Base-by-base conservation (phyloP, 2,888 invertebrate genomes). In the Boloria euphrosyne region DNA sequence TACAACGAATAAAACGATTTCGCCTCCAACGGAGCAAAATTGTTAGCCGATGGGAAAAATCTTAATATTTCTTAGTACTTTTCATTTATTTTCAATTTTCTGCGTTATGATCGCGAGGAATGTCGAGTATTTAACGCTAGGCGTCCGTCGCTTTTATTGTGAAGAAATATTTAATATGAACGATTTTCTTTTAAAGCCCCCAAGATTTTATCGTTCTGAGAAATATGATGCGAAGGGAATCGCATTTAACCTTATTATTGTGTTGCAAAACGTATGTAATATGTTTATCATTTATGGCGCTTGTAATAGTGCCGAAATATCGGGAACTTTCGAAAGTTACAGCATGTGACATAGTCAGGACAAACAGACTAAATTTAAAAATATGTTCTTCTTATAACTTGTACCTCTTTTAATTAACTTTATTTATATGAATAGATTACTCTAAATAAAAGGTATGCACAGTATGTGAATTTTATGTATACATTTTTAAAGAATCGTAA, bases 111-210 rank as follows among this genome's bases (percentile, higher is more conserved):
- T 74, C 78, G 76, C 63, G 51, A 61, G 81, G 82, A 74, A 81
- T 76, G 79, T 70, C 70, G 68, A 74, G 78, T 78, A 81, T 81
- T 81, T 80, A 80, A 74, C 78, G 79, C 75, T 72, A 73, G 72
- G 69, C 77, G 73, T 71, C 74, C 75, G 65, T 68, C 77, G 73
- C 71, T 76, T 78, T 78, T 80, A 83, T 83, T 81, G 82, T 78
- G 81, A 80, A 73, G 80, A 80, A 82, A 84, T 84, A 83, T 84
- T 84, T 84, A 82, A 82, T 83, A 83, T 82, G 80, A 77, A 80
- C 78, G 78, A 78, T 80, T 84, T 81, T 80, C 79, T 78, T 80
- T 79, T 74, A 76, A 79, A 74, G 74, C 71, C 74, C 70, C 68
- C 61, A 72, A 77, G 77, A 78, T 79, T 79, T 78, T 76, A 73